These are phyloP conservation scores for Anolis sagrei DNA, from an alignment of 2,113 vertebrate species.

Conservation along the genomic window DNA sequence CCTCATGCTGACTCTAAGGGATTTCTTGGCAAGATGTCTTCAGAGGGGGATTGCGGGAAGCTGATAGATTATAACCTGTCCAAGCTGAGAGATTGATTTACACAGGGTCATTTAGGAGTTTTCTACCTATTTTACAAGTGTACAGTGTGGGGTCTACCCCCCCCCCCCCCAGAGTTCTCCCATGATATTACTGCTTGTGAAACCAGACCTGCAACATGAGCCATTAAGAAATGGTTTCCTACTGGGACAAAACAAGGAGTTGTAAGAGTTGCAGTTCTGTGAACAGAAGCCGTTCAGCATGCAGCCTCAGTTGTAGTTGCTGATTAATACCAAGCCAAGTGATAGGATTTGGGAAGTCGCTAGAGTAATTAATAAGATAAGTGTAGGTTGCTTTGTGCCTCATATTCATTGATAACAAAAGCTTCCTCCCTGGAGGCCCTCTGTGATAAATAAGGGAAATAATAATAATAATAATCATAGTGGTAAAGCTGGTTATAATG, in stretches of 20 bases:
- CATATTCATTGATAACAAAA: slow-evolving; percentile 66
- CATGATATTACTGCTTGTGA: not conserved
- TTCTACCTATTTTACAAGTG: no score
- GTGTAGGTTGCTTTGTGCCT: slow-evolving; percentile 68
- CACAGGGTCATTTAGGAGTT: no score
- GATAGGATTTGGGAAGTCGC: slow-evolving; percentile 70
- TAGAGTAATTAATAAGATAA: slow-evolving; percentile 76
- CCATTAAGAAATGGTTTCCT: slow-evolving; percentile 28
- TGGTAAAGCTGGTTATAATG: slow-evolving; percentile 55
- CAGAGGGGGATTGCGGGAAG: no score
- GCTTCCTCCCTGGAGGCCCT: slow-evolving; percentile 66
- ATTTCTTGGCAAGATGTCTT: no score
- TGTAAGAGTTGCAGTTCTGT: slow-evolving; percentile 53
- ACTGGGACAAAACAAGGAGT: slow-evolving; percentile 28
- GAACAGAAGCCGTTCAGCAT: slow-evolving; percentile 58
- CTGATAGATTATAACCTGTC: no score
- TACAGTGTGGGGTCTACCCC: no score
- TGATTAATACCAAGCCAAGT: slow-evolving; percentile 69
- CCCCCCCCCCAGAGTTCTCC: not conserved
- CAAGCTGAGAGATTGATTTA: no score
- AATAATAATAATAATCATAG: slow-evolving; percentile 50
- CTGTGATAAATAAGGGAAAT: slow-evolving; percentile 67
- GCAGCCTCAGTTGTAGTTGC: slow-evolving; percentile 52
- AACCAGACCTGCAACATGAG: not conserved
- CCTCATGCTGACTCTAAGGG: no score